These are phyloP conservation scores for Cyphomyrmex costatus DNA, from an alignment of 1,140 invertebrate species.

Conservation along the genomic window DNA sequence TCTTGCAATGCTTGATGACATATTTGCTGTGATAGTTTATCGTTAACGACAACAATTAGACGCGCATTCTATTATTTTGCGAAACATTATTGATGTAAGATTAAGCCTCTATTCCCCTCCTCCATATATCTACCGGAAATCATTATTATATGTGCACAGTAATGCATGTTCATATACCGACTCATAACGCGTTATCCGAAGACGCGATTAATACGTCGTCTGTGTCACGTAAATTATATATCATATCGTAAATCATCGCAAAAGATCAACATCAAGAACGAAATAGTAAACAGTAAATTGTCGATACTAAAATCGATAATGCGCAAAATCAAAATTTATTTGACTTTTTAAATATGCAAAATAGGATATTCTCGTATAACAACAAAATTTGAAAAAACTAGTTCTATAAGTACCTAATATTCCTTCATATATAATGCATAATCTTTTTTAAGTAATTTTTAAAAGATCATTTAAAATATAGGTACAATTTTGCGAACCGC, in stretches of 20 bases:
- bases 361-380: background rate
- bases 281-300: conserved; percentile 26
- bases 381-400: background rate
- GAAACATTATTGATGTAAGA: conserved; percentile 13
- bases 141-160: background rate
- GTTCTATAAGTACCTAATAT: background rate
- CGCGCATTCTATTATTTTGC: background rate
- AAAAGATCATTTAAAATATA: too few relatives aligned
- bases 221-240: conserved; percentile 27
- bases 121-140: background rate
- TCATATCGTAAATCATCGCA: conserved; percentile 5
- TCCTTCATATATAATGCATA: too few relatives aligned
- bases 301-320: background rate
- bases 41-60: background rate
- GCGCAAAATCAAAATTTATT: background rate
- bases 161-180: background rate
- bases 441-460: too few relatives aligned
- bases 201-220: background rate
- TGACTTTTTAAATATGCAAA: background rate
- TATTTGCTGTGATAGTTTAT: background rate
- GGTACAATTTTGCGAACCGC: too few relatives aligned
- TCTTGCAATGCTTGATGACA: background rate
- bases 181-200: conserved; percentile 11
- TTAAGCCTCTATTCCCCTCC: too few relatives aligned
- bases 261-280: conserved; percentile 8